phyloP scores from a whole-genome alignment of 2,888 invertebrate species.

The Anarsia innoxiella region DNA sequence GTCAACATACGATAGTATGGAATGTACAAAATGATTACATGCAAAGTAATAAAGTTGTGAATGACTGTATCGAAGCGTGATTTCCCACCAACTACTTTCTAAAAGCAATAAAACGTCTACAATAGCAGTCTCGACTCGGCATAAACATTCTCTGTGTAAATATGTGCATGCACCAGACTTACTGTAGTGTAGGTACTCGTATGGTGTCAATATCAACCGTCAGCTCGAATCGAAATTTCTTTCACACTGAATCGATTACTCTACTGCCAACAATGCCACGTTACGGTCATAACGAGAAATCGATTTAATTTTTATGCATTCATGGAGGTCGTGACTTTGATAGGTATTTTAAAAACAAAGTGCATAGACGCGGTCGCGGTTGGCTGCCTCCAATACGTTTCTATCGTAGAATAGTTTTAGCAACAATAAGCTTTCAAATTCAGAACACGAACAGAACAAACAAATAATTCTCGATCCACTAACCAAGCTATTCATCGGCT shows the following conservation, averaged over 20 bases:
- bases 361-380: not conserved
- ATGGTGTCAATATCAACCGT: constrained; percentile 30
- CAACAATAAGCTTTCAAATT: no score
- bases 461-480: no score
- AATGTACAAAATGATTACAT: no score
- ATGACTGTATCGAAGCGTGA: constrained; percentile 2
- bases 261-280: constrained; percentile 22
- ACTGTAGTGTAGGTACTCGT: no score
- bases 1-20: no score
- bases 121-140: constrained; percentile 5
- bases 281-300: constrained; percentile 19
- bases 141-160: constrained; percentile 11
- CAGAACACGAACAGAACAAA: no score
- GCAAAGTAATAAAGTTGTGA: no score
- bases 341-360: constrained; percentile 7
- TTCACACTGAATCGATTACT: constrained; percentile 31
- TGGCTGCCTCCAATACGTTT: no score
- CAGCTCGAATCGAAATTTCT: constrained; percentile 20
- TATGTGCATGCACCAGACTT: constrained; percentile 22
- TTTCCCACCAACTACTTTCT: constrained; percentile 6
- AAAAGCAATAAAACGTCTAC: constrained; percentile 4
- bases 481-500: no score
- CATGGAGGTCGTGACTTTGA: constrained; percentile 9
- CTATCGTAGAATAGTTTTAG: no score
- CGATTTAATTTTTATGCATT: constrained; percentile 16